phyloP scores from a whole-genome alignment of 2,797 vertebrate genomes.

The Heteromormyrus szaboi region DNA sequence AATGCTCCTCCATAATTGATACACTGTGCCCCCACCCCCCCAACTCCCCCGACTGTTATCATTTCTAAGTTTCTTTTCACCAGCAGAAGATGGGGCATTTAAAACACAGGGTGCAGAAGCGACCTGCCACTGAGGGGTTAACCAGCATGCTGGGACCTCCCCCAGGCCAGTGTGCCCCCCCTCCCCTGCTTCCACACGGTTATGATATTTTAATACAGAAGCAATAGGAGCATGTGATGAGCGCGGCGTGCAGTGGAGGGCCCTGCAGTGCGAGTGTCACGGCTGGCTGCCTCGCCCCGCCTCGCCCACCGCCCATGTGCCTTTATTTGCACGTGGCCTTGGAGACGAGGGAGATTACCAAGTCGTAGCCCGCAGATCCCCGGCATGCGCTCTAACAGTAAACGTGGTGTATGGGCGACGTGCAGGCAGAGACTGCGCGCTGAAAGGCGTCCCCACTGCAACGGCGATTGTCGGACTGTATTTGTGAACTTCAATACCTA shows the following conservation, averaged over 20 bases:
- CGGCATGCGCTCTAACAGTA: not conserved
- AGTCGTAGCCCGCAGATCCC: not conserved
- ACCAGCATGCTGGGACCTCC: not conserved
- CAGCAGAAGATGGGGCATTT: not conserved
- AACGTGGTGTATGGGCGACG: not conserved
- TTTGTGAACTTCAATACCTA: not conserved
- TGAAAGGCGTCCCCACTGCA: not conserved
- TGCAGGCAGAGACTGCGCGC: not conserved
- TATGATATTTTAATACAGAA: not conserved
- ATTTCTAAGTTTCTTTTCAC: slow-evolving; percentile 55
- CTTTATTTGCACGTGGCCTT: slow-evolving; percentile 37
- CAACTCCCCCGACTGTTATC: slow-evolving; percentile 37
- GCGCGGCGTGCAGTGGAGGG: not conserved
- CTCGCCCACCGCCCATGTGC: slow-evolving; percentile 37
- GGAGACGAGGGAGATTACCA: not conserved
- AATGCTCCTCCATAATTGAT: slow-evolving; percentile 65
- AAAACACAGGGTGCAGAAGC: slow-evolving; percentile 25
- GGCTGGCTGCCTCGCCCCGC: not conserved
- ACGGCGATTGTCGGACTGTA: not conserved
- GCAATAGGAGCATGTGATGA: not conserved
- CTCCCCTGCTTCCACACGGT: not conserved
- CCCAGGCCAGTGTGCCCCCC: not conserved
- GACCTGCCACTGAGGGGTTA: not conserved
- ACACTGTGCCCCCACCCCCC: slow-evolving; percentile 42
- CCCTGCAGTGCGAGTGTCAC: not conserved